A percentile compares a stretch with the other conserved stretches of the same genome.
phyloP scores from a whole-genome alignment of 2,888 invertebrate genomes.

The Scelioninae gen. 1 region DNA sequence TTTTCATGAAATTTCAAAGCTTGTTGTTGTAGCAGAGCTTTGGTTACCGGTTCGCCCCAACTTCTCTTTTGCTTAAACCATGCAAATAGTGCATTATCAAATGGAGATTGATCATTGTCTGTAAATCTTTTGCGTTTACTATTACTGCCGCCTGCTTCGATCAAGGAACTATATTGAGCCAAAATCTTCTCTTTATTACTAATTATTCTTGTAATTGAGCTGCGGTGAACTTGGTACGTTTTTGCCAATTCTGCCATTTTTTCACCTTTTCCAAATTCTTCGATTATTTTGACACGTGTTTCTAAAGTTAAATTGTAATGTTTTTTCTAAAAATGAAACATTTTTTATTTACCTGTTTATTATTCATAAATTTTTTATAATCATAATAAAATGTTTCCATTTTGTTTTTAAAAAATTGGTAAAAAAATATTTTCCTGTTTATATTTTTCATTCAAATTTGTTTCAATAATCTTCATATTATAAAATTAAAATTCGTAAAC shows the following conservation, averaged over 20 bases:
- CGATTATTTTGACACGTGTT: not conserved
- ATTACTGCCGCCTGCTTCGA: not conserved
- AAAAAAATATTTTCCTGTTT: no score
- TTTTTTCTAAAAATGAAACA: no score
- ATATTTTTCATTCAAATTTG: no score
- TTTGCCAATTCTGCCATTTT: not conserved
- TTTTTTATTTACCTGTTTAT: no score
- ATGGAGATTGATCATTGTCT: not conserved
- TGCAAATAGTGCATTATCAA: constrained; percentile 7
- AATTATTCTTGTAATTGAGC: constrained; percentile 22
- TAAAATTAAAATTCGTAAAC: no score
- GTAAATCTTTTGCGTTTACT: constrained; percentile 2
- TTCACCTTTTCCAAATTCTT: not conserved
- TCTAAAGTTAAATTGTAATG: not conserved
- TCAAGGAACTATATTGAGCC: not conserved
- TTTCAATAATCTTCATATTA: no score
- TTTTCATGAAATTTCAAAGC: constrained; percentile 8
- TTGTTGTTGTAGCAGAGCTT: not conserved
- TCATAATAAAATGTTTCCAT: no score
- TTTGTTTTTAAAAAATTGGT: no score
- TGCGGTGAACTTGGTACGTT: constrained; percentile 15
- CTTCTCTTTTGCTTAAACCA: constrained; percentile 38
- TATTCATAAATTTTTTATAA: no score
- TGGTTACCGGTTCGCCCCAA: constrained; percentile 18
- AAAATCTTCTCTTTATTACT: constrained; percentile 7